Evolutionary conservation across 2,113 vertebrate species (phyloP).

Genomic region (Mirounga angustirostris): DNA sequence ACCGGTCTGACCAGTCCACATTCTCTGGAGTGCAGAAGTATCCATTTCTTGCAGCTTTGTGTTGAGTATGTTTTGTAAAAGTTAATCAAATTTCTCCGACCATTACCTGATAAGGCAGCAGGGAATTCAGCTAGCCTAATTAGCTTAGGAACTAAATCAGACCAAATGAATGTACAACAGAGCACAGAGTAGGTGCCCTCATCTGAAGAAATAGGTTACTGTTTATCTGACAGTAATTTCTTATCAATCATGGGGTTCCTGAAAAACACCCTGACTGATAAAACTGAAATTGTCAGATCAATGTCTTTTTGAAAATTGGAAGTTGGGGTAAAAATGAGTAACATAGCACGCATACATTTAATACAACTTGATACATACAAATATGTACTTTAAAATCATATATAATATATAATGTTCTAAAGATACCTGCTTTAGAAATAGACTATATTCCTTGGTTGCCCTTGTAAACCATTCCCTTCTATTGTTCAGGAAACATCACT

Average conservation of each 20-base stretch:
- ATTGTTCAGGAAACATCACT: neutral
- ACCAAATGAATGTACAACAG: neutral
- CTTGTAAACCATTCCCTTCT: neutral
- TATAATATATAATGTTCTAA: neutral
- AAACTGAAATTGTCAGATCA: neutral
- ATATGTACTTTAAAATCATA: neutral
- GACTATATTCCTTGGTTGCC: neutral
- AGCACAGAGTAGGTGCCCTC: neutral
- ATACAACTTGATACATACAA: neutral
- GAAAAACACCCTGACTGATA: neutral
- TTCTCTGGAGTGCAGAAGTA: neutral
- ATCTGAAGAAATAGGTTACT: neutral
- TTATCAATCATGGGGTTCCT: neutral
- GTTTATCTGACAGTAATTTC: neutral
- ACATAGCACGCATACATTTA: neutral
- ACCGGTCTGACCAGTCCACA: neutral
- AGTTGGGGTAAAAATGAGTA: neutral
- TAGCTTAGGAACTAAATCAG: neutral
- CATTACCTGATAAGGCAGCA: neutral
- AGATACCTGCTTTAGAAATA: neutral
- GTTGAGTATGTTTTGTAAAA: constrained; percentile 21
- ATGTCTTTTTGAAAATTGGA: neutral
- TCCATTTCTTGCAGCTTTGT: neutral
- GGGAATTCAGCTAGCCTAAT: constrained; percentile 36
- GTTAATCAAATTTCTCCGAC: constrained; percentile 44